phyloP scores from a whole-genome alignment of 1,140 invertebrate genomes.

The Contarinia nasturtii region DNA sequence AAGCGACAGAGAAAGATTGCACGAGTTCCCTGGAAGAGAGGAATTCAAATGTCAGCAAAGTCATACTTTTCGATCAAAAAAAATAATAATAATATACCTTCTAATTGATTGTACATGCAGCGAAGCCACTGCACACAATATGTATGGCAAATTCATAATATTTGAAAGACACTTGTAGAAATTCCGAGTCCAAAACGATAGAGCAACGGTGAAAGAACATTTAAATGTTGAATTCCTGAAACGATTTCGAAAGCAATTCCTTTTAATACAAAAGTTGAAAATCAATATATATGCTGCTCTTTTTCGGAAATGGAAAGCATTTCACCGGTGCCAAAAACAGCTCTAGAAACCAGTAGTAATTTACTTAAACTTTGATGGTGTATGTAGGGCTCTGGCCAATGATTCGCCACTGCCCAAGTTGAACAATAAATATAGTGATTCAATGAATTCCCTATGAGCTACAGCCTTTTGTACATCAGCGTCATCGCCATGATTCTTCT shows the following conservation, averaged over 20 bases:
- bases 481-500: slow-evolving; percentile 1
- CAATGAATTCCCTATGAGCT: slow-evolving; percentile 16
- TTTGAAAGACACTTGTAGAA: slow-evolving; percentile 23
- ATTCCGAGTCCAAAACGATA: slow-evolving; percentile 27
- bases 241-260: not conserved
- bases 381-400: slow-evolving; percentile 23
- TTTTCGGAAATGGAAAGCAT: not conserved
- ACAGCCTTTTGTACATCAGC: not conserved
- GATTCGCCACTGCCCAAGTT: slow-evolving; percentile 27
- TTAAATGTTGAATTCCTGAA: slow-evolving; percentile 9
- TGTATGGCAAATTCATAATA: slow-evolving; percentile 24
- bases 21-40: slow-evolving; percentile 23
- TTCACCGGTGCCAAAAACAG: not conserved
- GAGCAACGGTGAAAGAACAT: slow-evolving; percentile 21
- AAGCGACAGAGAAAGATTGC: slow-evolving; percentile 30
- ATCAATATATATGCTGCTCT: not conserved
- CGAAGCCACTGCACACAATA: slow-evolving; percentile 24
- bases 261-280: not conserved
- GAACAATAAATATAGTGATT: slow-evolving; percentile 33
- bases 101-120: slow-evolving; percentile 27
- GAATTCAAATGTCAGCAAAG: slow-evolving; percentile 1
- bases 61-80: not conserved
- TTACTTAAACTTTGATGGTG: not conserved
- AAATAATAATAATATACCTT: slow-evolving; percentile 19
- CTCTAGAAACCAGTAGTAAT: not conserved